Percentiles rank a stretch among this genome's conserved stretches.
These are phyloP conservation scores for Phacellophora camtschatica DNA, from an alignment of 30 jellyfish, hydroid and myxozoan genomes.

Conservation along the genomic window DNA sequence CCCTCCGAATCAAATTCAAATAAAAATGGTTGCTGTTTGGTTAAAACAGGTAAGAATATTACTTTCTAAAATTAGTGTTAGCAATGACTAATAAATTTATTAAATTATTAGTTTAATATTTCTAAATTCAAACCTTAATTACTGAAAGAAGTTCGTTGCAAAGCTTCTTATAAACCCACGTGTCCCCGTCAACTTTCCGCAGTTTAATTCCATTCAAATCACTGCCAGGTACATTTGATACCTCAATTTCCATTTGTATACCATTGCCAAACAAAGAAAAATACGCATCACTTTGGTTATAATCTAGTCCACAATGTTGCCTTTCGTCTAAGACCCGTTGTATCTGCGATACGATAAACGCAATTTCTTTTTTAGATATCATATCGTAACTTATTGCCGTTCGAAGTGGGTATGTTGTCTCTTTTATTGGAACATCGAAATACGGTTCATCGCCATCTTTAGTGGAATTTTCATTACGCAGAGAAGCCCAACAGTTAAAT, in stretches of 20 bases:
- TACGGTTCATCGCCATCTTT: slow-evolving; percentile 20
- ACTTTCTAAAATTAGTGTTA: too few relatives aligned
- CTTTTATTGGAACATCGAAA: slow-evolving; percentile 5
- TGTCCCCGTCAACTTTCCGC: slow-evolving; percentile 89
- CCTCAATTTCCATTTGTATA: slow-evolving; percentile 91
- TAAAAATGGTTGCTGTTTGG: too few relatives aligned
- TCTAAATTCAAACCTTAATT: slow-evolving; percentile 49
- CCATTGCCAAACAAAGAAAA: slow-evolving; percentile 87
- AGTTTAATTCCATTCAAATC: slow-evolving; percentile 73
- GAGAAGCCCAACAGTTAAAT: slow-evolving; percentile 47
- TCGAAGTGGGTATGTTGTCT: slow-evolving; percentile 57
- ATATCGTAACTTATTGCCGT: slow-evolving; percentile 74
- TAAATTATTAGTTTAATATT: slow-evolving; percentile 1
- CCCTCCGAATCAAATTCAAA: too few relatives aligned
- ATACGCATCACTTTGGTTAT: slow-evolving; percentile 79
- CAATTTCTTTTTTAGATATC: slow-evolving; percentile 63
- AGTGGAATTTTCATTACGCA: slow-evolving; percentile 13
- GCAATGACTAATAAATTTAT: too few relatives aligned
- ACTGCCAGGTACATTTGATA: slow-evolving; percentile 66
- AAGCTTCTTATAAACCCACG: slow-evolving; percentile 82
- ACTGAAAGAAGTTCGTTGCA: slow-evolving; percentile 79
- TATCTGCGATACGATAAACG: slow-evolving; percentile 69
- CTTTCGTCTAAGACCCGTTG: slow-evolving; percentile 74
- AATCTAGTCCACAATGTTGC: slow-evolving; percentile 63
- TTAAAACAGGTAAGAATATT: too few relatives aligned